These are phyloP conservation scores for Callosobruchus maculatus DNA, from an alignment of 2,888 invertebrate species.

Conservation along the genomic window DNA sequence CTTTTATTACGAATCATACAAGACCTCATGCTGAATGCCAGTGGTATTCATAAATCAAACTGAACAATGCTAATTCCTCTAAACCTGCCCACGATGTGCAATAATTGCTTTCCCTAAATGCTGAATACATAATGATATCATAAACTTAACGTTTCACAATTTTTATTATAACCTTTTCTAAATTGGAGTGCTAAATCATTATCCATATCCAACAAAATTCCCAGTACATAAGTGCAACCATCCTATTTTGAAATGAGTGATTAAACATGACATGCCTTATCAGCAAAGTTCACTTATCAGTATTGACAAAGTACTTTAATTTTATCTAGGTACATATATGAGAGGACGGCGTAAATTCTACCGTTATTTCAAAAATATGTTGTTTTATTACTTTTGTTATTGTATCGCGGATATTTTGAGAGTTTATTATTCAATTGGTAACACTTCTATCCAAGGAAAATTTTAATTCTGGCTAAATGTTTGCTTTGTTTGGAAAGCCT, in stretches of 20 bases:
- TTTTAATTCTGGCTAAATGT: background rate
- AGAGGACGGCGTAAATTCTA: slow-evolving; percentile 13
- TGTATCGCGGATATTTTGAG: slow-evolving; percentile 2
- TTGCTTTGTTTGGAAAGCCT: background rate
- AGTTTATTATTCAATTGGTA: background rate
- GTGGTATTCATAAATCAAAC: background rate
- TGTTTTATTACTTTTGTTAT: slow-evolving; percentile 3
- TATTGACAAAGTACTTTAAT: slow-evolving; percentile 33
- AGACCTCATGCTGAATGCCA: background rate
- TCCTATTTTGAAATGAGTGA: background rate
- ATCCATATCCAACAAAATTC: background rate
- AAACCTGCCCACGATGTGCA: background rate
- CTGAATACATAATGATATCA: background rate
- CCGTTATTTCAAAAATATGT: slow-evolving; percentile 8
- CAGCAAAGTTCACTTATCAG: slow-evolving; percentile 19
- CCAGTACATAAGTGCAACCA: background rate
- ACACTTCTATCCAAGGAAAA: background rate
- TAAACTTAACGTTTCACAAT: background rate
- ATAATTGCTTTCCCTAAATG: background rate
- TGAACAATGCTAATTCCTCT: background rate
- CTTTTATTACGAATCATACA: too few species aligned
- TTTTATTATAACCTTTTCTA: background rate
- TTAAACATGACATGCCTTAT: slow-evolving; percentile 11
- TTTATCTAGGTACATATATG: slow-evolving; percentile 23
- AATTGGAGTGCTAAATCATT: background rate